Evolutionary conservation across 2,888 invertebrate species (phyloP).

Genomic region (Neria commutata): DNA sequence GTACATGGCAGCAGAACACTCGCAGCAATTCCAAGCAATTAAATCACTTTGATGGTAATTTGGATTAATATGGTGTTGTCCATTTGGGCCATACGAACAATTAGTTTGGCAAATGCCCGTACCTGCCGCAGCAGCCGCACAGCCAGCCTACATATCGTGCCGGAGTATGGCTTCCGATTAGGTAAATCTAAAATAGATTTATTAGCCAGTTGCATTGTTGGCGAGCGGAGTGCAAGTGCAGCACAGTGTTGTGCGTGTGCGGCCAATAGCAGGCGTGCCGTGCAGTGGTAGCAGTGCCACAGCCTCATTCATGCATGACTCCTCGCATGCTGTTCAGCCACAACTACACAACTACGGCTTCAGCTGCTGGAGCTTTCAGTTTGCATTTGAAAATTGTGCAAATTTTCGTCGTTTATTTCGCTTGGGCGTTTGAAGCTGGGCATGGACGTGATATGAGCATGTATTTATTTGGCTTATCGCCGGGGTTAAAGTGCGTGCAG

Average conservation of each 20-base stretch:
- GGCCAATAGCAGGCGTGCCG: too few species aligned
- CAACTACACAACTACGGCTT: too few species aligned
- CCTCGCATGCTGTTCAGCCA: too few species aligned
- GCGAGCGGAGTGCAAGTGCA: constrained; percentile 26
- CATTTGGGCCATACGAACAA: constrained; percentile 50
- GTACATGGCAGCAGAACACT: too few species aligned
- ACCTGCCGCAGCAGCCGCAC: too few species aligned
- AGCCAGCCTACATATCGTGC: background rate
- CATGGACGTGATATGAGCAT: background rate
- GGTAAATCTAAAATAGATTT: constrained; percentile 43
- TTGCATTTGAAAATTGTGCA: background rate
- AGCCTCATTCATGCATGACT: too few species aligned
- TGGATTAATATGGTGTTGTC: constrained; percentile 62
- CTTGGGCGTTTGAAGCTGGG: background rate
- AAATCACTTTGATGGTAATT: constrained; percentile 63
- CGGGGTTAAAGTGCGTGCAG: background rate
- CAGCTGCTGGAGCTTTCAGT: background rate
- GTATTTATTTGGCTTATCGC: constrained; percentile 5
- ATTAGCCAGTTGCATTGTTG: constrained; percentile 43
- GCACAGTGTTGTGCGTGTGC: background rate
- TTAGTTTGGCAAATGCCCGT: constrained; percentile 48
- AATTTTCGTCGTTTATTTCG: background rate
- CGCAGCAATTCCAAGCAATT: constrained; percentile 60
- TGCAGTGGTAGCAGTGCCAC: too few species aligned
- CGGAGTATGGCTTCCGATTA: constrained; percentile 30